phyloP scores from a whole-genome alignment of 2,113 vertebrate genomes.

The Daphoenositta chrysoptera region DNA sequence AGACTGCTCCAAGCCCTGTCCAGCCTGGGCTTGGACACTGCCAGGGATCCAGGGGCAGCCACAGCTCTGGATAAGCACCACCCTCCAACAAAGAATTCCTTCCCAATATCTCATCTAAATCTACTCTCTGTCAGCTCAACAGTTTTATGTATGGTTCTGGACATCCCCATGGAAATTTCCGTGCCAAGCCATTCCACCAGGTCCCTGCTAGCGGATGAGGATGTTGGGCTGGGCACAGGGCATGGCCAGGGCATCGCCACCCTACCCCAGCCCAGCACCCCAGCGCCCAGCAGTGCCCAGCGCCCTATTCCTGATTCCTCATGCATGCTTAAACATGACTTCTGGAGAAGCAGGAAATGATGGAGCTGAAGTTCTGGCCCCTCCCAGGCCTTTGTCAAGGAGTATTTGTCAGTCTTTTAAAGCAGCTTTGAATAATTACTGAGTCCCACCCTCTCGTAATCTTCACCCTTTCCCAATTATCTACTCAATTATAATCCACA shows the following conservation, averaged over 20 bases:
- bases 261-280: accelerated
- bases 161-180: accelerated
- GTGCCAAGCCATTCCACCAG: accelerated
- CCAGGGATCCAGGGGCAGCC: neutral
- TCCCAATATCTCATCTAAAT: too few relatives aligned
- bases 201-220: accelerated
- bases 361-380: neutral
- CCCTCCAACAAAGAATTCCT: neutral
- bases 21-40: neutral
- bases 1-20: accelerated
- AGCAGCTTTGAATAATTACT: conserved; percentile 45
- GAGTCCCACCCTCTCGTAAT: conserved; percentile 29
- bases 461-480: conserved; percentile 58
- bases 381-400: neutral
- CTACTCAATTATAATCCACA: conserved; percentile 57
- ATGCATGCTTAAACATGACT: accelerated
- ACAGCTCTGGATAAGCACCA: neutral
- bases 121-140: neutral
- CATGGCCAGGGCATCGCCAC: accelerated
- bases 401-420: conserved; percentile 4
- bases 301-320: accelerated
- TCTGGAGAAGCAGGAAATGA: neutral
- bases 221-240: neutral
- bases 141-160: neutral
- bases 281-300: accelerated